Evolutionary conservation across 2,888 invertebrate species (phyloP), one percentile per base, ranked within the genome.

Genomic region (Fragum sueziense): DNA sequence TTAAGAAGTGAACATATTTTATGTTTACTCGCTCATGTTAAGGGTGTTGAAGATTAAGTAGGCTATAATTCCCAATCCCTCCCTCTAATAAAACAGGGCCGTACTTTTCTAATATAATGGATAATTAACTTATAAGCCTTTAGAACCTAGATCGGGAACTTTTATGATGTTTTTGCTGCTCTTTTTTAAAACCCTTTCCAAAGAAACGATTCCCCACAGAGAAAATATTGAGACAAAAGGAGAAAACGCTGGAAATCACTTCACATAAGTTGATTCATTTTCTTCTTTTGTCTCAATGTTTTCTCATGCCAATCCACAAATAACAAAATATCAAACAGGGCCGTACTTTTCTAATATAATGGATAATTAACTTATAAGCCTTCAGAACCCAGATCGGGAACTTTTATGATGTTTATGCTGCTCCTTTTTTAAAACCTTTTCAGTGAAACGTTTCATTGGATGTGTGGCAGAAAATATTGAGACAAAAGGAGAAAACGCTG

Each of bases 251-350:
- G n/a, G n/a, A n/a, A n/a, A n/a, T n/a, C n/a, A n/a, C n/a, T n/a
- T n/a, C n/a, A n/a, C n/a, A n/a, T n/a, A n/a, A n/a, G n/a, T n/a
- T n/a, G n/a, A n/a, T n/a, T n/a, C n/a, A n/a, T n/a, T n/a, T n/a
- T n/a, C n/a, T n/a, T n/a, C n/a, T n/a, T n/a, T n/a, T n/a, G n/a
- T n/a, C n/a, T n/a, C n/a, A n/a, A n/a, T n/a, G n/a, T n/a, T n/a
- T n/a, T n/a, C n/a, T n/a, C n/a, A n/a, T n/a, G n/a, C n/a, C n/a
- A n/a, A n/a, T n/a, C n/a, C n/a, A n/a, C n/a, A n/a, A n/a, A n/a
- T n/a, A n/a, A n/a, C n/a, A n/a, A n/a, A n/a, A n/a, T n/a, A 68
- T 79, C 70, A 74, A 74, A 70, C 57, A 52, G 74, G 79, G 79
- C 74, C 34, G 79, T 65, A 71, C 79, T 74, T 67, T 33, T 33